phyloP scores from a whole-genome alignment of 2,113 vertebrate species.

The Desmodus rotundus region DNA sequence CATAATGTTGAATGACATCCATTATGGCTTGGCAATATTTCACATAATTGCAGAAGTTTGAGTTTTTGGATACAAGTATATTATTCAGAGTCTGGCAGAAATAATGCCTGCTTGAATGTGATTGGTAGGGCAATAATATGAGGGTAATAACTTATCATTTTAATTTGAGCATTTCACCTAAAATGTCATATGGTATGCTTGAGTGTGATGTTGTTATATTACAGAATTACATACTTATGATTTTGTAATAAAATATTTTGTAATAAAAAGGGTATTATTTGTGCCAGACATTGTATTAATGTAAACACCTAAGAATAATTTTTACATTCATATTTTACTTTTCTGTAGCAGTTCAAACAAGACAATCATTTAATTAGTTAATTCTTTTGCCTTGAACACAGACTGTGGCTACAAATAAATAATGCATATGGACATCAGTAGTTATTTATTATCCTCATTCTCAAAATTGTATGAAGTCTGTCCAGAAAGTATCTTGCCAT shows the following conservation, averaged over 20 bases:
- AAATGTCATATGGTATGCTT: no score
- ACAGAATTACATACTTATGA: no score
- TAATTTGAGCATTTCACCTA: no score
- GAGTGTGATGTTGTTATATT: no score
- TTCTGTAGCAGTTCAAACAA: background rate
- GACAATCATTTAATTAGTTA: background rate
- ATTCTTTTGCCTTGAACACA: background rate
- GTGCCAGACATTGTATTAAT: no score
- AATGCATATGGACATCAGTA: background rate
- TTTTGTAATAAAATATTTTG: no score
- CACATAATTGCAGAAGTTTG: background rate
- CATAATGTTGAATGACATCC: background rate
- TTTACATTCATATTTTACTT: accelerated
- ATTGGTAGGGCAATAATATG: no score
- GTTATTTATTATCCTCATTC: background rate
- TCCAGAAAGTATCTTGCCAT: no score
- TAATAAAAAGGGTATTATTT: no score
- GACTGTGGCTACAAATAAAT: background rate
- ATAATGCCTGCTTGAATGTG: no score
- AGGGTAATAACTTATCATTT: no score
- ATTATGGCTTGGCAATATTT: background rate
- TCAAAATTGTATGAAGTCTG: background rate
- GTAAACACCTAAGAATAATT: background rate
- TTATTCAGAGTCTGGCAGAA: no score
- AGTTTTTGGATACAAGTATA: background rate